These are phyloP conservation scores for Lordiphosa clarofinis DNA, from an alignment of 1,140 invertebrate genomes.

Conservation along the genomic window DNA sequence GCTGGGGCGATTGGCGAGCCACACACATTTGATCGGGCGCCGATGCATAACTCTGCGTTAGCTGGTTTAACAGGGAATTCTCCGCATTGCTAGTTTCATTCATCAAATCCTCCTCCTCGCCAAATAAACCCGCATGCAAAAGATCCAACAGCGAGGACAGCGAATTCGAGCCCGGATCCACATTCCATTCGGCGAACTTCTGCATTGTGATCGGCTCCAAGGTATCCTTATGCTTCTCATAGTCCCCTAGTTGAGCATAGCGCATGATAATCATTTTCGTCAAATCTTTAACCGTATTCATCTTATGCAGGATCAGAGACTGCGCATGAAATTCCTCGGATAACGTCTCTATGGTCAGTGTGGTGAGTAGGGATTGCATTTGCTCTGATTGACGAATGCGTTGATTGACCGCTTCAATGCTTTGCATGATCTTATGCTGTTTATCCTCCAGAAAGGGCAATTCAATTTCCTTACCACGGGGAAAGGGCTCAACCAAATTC, in stretches of 20 bases:
- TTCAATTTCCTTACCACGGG: background rate
- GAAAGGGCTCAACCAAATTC: constrained; percentile 10
- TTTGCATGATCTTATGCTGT: constrained; percentile 10
- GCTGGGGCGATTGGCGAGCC: constrained; percentile 86
- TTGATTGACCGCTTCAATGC: constrained; percentile 18
- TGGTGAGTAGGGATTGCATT: constrained; percentile 15
- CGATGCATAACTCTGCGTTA: constrained; percentile 80
- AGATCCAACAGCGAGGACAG: constrained; percentile 12
- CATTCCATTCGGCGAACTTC: constrained; percentile 34
- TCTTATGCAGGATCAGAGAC: background rate
- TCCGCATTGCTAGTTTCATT: background rate
- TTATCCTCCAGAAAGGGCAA: constrained; percentile 11
- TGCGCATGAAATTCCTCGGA: constrained; percentile 7
- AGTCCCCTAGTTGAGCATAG: constrained; percentile 11
- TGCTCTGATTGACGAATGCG: constrained; percentile 20
- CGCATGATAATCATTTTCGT: constrained; percentile 11
- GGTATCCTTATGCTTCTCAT: constrained; percentile 9
- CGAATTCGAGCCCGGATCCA: constrained; percentile 22
- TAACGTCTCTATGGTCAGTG: constrained; percentile 23
- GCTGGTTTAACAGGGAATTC: constrained; percentile 9
- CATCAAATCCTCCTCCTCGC: background rate
- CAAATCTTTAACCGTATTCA: constrained; percentile 10
- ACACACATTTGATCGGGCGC: constrained; percentile 84
- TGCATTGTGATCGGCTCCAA: constrained; percentile 22
- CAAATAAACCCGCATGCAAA: constrained; percentile 12